These are phyloP conservation scores for Halcyon malimbica DNA, from an alignment of 2,113 vertebrate species.

Conservation along the genomic window DNA sequence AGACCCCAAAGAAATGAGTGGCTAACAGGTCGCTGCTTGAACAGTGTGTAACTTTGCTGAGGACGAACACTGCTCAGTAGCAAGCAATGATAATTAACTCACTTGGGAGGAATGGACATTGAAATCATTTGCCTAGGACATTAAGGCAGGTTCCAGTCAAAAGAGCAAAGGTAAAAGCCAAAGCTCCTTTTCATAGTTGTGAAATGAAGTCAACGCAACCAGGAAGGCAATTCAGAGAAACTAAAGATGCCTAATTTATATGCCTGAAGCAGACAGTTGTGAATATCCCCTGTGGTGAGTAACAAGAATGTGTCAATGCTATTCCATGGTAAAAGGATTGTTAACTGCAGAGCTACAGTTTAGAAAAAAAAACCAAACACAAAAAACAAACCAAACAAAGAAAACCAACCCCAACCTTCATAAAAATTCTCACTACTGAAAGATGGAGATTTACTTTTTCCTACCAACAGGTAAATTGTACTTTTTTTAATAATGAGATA, in stretches of 20 bases:
- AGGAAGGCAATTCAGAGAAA: slow-evolving; percentile 3
- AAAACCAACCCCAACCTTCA: not conserved
- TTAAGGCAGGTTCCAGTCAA: not conserved
- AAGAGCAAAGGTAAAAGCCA: not conserved
- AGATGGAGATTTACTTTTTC: not conserved
- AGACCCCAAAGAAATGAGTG: not conserved
- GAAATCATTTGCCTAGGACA: not conserved
- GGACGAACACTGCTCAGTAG: not conserved
- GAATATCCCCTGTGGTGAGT: slow-evolving; percentile 25
- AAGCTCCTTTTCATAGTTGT: not conserved
- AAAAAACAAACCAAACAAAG: not conserved
- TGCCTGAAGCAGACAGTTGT: slow-evolving; percentile 33
- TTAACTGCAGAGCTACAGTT: slow-evolving; percentile 1
- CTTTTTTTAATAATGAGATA: not conserved
- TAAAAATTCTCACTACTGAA: not conserved
- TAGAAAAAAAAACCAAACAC: not conserved
- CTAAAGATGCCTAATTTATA: slow-evolving; percentile 30
- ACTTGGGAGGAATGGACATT: not conserved
- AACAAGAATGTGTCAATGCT: slow-evolving; percentile 40
- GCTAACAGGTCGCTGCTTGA: not conserved
- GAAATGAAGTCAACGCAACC: slow-evolving; percentile 7
- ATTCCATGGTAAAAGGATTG: slow-evolving; percentile 9
- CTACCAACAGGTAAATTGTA: not conserved
- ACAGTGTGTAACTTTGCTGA: not conserved
- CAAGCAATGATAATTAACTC: not conserved